Conservation (phyloP, 2,113 vertebrate species). For the Dendropsophus ebraccatus region DNA sequence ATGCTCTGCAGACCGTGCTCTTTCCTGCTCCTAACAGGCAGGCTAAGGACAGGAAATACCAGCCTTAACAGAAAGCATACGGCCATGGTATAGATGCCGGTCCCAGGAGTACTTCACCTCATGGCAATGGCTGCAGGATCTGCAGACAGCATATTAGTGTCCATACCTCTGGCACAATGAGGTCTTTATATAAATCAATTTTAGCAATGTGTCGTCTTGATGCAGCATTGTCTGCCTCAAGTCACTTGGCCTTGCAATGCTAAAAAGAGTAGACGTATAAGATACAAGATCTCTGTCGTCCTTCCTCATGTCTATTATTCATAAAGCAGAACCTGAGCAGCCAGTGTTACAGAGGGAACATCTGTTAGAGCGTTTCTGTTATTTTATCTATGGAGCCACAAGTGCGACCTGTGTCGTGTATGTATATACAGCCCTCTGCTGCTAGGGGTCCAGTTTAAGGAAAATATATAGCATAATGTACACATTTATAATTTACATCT, state of each 20-base stretch:
- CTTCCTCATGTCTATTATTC: not conserved
- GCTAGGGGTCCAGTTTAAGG: not conserved
- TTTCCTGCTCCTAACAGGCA: constrained; percentile 44
- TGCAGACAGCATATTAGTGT: not conserved
- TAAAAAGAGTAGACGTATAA: not conserved
- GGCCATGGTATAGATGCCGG: constrained; percentile 34
- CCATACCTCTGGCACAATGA: not conserved
- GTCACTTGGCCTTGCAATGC: not conserved
- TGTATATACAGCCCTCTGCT: not conserved
- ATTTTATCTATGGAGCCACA: not conserved
- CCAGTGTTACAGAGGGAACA: not conserved
- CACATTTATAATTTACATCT: too few species aligned
- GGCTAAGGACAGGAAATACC: constrained; percentile 57
- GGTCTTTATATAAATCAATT: not conserved
- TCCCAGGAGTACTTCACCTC: constrained; percentile 9
- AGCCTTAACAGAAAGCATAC: constrained; percentile 56
- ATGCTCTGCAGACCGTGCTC: constrained; percentile 42
- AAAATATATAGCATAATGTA: too few species aligned
- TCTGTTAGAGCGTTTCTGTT: too few species aligned
- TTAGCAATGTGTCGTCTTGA: not conserved
- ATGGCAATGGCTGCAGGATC: constrained; percentile 20
- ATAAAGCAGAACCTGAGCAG: not conserved
- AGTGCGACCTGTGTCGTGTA: not conserved
- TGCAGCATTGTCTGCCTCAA: not conserved
- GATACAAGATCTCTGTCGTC: not conserved